Evolutionary conservation across 1,140 invertebrate species (phyloP).

Genomic region (Brachystomella parvula): DNA sequence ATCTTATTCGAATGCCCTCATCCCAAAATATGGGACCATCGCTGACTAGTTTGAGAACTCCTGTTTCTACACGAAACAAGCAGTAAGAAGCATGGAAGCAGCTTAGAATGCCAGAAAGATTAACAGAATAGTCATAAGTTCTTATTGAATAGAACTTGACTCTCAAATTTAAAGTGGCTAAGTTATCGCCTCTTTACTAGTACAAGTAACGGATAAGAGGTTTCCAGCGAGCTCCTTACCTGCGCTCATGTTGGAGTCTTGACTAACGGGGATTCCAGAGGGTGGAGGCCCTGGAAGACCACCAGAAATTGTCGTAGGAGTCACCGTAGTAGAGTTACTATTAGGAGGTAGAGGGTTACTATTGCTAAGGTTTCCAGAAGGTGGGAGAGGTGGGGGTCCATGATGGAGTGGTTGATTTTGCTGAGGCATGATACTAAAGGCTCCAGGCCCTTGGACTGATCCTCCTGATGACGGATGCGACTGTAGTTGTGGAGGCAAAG

Average conservation of each 20-base stretch:
- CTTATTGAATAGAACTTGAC: not conserved
- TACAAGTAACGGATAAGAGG: no score
- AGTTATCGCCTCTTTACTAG: no score
- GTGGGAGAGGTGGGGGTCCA: not conserved
- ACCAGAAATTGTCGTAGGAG: not conserved
- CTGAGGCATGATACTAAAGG: not conserved
- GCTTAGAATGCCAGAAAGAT: not conserved
- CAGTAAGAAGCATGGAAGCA: no score
- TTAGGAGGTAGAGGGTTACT: not conserved
- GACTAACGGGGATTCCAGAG: slow-evolving; percentile 48
- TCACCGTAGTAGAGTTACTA: not conserved
- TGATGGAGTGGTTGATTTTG: slow-evolving; percentile 3
- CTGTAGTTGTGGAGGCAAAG: not conserved
- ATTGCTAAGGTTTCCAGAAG: not conserved
- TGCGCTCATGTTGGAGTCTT: slow-evolving; percentile 93
- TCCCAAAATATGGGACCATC: no score
- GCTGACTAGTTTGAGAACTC: no score
- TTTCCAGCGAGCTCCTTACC: slow-evolving; percentile 53
- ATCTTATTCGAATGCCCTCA: no score
- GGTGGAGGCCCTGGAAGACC: slow-evolving; percentile 11
- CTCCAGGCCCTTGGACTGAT: no score
- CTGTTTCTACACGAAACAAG: no score
- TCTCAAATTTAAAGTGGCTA: slow-evolving; percentile 22
- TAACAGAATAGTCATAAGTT: not conserved
- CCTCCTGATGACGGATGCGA: not conserved